These are phyloP conservation scores for Spisula solida DNA, from an alignment of 2,888 invertebrate species.

Conservation along the genomic window DNA sequence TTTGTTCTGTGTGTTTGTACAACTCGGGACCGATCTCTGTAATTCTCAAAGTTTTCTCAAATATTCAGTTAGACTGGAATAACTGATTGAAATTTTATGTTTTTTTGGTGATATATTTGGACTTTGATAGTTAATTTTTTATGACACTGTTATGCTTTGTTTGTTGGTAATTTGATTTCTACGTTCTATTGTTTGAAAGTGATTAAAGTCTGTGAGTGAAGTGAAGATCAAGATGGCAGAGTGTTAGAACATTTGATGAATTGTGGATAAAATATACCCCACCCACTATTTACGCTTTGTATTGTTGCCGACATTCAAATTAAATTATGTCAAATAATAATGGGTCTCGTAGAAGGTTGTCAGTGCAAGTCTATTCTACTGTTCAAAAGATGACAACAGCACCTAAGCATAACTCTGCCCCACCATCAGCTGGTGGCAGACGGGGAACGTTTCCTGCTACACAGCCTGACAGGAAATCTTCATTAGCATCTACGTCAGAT, in stretches of 20 bases:
- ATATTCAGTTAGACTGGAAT: neutral
- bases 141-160: neutral
- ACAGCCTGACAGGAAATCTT: slow-evolving; percentile 51
- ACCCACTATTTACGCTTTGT: neutral
- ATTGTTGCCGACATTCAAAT: neutral
- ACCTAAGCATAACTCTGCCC: slow-evolving; percentile 63
- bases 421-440: slow-evolving; percentile 55
- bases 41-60: slow-evolving; percentile 1
- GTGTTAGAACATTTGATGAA: too few relatives aligned
- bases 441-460: slow-evolving; percentile 49
- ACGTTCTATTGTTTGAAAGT: neutral
- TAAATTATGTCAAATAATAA: slow-evolving; percentile 16
- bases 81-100: slow-evolving; percentile 12
- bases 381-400: slow-evolving; percentile 10
- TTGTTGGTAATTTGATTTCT: neutral
- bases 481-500: slow-evolving; percentile 46
- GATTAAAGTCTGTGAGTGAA: neutral
- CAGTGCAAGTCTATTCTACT: slow-evolving; percentile 58
- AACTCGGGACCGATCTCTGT: neutral
- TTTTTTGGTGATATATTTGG: neutral
- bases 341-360: slow-evolving; percentile 56
- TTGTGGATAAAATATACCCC: neutral
- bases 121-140: neutral
- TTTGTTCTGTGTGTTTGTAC: slow-evolving; percentile 15
- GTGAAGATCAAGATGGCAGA: too few relatives aligned